Percentiles rank a stretch among this genome's conserved stretches.
Evolutionary conservation across 2,113 vertebrate species (phyloP).

Genomic region (Vulpes ferrilata): DNA sequence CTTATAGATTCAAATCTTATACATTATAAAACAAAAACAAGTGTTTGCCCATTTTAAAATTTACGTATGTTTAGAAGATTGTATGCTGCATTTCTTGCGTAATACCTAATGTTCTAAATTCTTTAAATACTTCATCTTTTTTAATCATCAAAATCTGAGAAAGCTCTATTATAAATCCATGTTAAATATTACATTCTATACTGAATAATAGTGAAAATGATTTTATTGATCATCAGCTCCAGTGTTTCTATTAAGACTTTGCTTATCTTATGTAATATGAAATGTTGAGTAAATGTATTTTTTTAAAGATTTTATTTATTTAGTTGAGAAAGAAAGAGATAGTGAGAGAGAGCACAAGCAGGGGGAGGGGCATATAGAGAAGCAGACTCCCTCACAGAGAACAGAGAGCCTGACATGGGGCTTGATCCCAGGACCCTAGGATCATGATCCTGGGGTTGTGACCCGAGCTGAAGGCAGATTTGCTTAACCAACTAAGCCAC

Average conservation of each 20-base stretch:
- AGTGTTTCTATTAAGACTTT: background rate
- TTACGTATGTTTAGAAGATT: background rate
- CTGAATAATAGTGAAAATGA: background rate
- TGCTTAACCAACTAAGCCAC: background rate
- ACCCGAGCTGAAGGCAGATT: background rate
- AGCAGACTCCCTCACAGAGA: background rate
- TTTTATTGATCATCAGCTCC: background rate
- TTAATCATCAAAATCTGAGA: constrained; percentile 2
- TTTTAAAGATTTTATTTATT: background rate
- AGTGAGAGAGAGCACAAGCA: background rate
- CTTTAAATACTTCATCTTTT: background rate
- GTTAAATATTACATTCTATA: background rate
- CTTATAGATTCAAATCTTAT: background rate
- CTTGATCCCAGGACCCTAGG: background rate
- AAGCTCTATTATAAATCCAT: background rate
- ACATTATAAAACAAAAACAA: background rate
- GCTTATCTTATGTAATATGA: background rate
- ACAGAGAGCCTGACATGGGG: background rate
- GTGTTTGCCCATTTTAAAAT: constrained; percentile 47
- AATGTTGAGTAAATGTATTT: background rate
- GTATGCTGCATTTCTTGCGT: background rate
- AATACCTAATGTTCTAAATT: background rate
- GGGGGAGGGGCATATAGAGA: background rate
- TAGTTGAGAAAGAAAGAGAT: background rate
- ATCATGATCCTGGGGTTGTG: background rate